Percentiles rank a stretch among this genome's conserved stretches.
Evolutionary conservation across 1,140 invertebrate species (phyloP).

Genomic region (Euglossa dilemma): DNA sequence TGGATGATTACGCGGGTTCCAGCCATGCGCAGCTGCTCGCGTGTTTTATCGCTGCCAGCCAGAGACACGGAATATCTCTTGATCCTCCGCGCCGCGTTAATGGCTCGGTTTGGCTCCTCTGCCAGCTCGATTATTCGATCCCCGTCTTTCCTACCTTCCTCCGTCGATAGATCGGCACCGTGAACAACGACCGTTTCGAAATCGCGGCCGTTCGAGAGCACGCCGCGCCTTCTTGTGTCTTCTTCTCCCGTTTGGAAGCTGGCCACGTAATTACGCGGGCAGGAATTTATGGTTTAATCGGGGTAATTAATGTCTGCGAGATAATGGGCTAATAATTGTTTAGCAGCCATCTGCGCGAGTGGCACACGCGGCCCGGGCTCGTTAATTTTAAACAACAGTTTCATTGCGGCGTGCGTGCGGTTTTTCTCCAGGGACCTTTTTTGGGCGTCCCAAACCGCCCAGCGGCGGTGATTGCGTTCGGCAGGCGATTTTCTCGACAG

Average conservation of each 20-base stretch:
- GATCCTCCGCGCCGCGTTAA: not conserved
- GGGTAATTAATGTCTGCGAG: constrained; percentile 24
- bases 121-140: not conserved
- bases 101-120: not conserved
- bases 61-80: not conserved
- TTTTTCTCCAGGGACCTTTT: constrained; percentile 29
- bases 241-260: not conserved
- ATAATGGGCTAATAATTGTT: constrained; percentile 50
- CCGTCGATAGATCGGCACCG: too few relatives aligned
- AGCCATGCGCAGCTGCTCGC: constrained; percentile 3
- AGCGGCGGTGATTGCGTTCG: constrained; percentile 16
- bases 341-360: constrained; percentile 1
- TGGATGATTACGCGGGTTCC: constrained; percentile 49
- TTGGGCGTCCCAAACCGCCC: not conserved
- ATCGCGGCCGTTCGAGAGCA: not conserved
- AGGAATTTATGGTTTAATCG: constrained; percentile 22
- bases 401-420: not conserved
- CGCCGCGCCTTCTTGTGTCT: not conserved
- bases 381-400: constrained; percentile 43
- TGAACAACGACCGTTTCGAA: not conserved
- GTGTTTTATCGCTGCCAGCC: constrained; percentile 27
- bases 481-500: constrained; percentile 5
- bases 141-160: too few relatives aligned
- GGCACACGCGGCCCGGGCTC: not conserved
- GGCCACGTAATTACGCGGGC: constrained; percentile 21